phyloP scores from a whole-genome alignment of 2,113 vertebrate species.

The Gopherus evgoodei region DNA sequence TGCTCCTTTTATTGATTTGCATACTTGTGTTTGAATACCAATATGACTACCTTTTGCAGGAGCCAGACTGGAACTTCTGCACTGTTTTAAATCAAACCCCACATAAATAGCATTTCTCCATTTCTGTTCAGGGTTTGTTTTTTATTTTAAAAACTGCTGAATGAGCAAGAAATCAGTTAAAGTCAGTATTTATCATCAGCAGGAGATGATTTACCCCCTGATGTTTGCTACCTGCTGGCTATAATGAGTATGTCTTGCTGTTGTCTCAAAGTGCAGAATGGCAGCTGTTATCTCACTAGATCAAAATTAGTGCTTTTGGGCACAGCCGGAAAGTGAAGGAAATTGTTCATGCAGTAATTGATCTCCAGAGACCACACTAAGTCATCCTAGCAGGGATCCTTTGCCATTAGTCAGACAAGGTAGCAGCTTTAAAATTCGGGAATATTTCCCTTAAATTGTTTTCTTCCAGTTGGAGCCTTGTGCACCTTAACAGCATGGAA shows the following conservation, averaged over 20 bases:
- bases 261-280: not conserved
- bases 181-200: not conserved
- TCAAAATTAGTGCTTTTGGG: conserved; percentile 1
- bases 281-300: not conserved
- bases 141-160: not conserved
- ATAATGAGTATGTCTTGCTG: conserved; percentile 17
- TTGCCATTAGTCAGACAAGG: not conserved
- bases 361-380: conserved; percentile 2
- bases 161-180: conserved; percentile 26
- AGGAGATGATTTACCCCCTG: not conserved
- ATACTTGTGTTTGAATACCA: not conserved
- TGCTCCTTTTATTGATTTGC: accelerated
- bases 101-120: not conserved
- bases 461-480: not conserved
- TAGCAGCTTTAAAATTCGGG: not conserved
- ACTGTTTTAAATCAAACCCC: not conserved
- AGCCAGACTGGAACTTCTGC: not conserved
- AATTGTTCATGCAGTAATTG: not conserved
- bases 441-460: not conserved
- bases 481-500: not conserved
- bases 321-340: conserved; percentile 11
- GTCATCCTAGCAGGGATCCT: not conserved
- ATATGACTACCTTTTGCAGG: accelerated
- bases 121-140: not conserved
- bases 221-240: conserved; percentile 28